phyloP scores from a whole-genome alignment of 2,113 vertebrate species.

The Sander vitreus region DNA sequence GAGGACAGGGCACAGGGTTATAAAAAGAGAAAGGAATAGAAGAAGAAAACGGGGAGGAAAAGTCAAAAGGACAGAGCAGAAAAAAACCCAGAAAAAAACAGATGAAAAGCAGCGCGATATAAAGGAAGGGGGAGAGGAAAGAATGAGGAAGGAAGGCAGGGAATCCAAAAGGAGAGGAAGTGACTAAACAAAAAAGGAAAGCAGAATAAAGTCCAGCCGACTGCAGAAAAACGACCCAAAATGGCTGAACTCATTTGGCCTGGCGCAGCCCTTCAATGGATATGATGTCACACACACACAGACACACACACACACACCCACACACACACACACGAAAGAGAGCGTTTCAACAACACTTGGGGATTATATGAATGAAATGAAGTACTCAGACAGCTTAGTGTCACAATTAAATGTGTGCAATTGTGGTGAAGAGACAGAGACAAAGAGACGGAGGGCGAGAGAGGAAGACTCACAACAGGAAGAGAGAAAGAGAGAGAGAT shows the following conservation, averaged over 20 bases:
- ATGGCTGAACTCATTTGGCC: conserved; percentile 51
- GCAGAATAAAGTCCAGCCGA: background rate
- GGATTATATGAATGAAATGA: conserved; percentile 63
- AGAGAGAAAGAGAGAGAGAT: background rate
- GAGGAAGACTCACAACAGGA: background rate
- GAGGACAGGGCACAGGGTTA: too few relatives aligned
- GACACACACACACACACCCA: background rate
- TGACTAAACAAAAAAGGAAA: background rate
- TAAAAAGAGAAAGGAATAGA: background rate
- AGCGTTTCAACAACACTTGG: conserved; percentile 34
- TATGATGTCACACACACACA: conserved; percentile 29
- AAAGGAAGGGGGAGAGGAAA: background rate
- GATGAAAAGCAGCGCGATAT: background rate
- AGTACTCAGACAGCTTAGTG: conserved; percentile 51
- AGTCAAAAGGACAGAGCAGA: background rate
- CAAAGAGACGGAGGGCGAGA: background rate
- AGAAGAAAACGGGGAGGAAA: background rate
- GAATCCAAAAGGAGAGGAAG: background rate
- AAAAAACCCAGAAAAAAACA: too few relatives aligned
- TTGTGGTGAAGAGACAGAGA: conserved; percentile 10
- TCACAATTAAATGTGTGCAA: conserved; percentile 51
- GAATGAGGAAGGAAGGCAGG: background rate
- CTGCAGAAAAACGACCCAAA: conserved; percentile 20
- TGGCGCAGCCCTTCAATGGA: conserved; percentile 27
- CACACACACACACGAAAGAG: background rate